Conservation (phyloP, 2,797 vertebrate genomes). For the Catharus ustulatus region DNA sequence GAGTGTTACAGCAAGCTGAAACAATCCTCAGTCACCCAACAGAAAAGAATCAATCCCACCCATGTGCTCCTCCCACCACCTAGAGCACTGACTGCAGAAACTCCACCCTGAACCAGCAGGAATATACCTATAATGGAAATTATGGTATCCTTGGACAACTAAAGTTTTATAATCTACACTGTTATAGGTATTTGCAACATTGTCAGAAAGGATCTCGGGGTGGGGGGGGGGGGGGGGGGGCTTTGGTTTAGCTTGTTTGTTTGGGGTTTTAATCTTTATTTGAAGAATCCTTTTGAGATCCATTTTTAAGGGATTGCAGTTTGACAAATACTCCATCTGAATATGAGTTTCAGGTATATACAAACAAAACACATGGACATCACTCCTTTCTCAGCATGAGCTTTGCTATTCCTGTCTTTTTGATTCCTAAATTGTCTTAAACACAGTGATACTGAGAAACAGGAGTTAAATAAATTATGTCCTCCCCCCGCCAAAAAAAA, state of each 20-base stretch:
- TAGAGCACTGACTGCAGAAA: neutral
- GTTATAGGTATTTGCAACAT: neutral
- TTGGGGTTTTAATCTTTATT: neutral
- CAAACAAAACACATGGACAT: neutral
- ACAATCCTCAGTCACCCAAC: neutral
- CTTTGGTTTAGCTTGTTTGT: neutral
- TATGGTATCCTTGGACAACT: neutral
- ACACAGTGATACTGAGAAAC: neutral
- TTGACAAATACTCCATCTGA: neutral
- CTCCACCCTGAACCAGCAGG: neutral
- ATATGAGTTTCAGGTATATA: neutral
- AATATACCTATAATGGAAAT: neutral
- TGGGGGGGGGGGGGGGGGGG: too few species aligned
- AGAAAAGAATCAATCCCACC: neutral
- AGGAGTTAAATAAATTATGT: neutral
- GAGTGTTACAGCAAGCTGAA: neutral
- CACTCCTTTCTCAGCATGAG: neutral
- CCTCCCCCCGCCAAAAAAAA: fast-evolving
- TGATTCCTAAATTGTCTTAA: neutral
- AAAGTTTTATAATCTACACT: neutral
- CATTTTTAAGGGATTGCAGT: neutral
- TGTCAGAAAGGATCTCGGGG: neutral
- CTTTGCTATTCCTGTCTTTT: neutral
- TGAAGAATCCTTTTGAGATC: neutral
- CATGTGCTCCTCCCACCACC: neutral